Conservation (phyloP, 2,888 invertebrate species). For the Sceliomorpha sp. region DNA sequence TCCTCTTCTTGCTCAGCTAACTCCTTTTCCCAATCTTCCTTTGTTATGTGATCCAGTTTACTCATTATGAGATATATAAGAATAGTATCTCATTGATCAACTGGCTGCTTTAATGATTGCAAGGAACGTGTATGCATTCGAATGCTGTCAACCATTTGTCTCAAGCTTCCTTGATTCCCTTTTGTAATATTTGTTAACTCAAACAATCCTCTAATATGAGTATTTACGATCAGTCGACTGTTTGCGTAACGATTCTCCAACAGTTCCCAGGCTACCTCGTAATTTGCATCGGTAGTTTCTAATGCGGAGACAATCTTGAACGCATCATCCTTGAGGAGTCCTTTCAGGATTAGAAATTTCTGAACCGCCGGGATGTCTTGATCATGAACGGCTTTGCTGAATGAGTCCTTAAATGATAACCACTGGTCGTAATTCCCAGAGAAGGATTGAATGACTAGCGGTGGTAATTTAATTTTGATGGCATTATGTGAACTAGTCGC, state of each 20-base stretch:
- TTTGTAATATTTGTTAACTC: constrained; percentile 5
- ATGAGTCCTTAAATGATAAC: constrained; percentile 13
- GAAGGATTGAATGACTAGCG: constrained; percentile 10
- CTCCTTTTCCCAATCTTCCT: constrained; percentile 11
- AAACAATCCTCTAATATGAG: constrained; percentile 15
- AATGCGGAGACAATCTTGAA: constrained; percentile 8
- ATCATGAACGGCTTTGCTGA: constrained; percentile 2
- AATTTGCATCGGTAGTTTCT: constrained; percentile 9
- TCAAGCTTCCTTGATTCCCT: neutral
- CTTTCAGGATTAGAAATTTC: constrained; percentile 17
- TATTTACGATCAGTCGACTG: constrained; percentile 14
- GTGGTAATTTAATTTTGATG: constrained; percentile 14
- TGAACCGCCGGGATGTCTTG: constrained; percentile 15
- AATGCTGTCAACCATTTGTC: constrained; percentile 15
- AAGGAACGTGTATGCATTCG: constrained; percentile 6
- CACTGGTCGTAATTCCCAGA: constrained; percentile 8
- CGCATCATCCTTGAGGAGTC: constrained; percentile 9
- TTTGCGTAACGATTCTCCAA: constrained; percentile 9
- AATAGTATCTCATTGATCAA: too few species aligned
- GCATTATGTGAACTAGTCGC: too few species aligned
- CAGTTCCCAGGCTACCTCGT: constrained; percentile 14
- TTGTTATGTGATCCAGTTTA: constrained; percentile 1
- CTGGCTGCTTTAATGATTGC: neutral
- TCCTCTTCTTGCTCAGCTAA: neutral
- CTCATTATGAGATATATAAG: constrained; percentile 2